Percentiles rank a stretch among this genome's conserved stretches.
Conservation (phyloP, 2,888 invertebrate genomes). For the Drosophila multiciliata region DNA sequence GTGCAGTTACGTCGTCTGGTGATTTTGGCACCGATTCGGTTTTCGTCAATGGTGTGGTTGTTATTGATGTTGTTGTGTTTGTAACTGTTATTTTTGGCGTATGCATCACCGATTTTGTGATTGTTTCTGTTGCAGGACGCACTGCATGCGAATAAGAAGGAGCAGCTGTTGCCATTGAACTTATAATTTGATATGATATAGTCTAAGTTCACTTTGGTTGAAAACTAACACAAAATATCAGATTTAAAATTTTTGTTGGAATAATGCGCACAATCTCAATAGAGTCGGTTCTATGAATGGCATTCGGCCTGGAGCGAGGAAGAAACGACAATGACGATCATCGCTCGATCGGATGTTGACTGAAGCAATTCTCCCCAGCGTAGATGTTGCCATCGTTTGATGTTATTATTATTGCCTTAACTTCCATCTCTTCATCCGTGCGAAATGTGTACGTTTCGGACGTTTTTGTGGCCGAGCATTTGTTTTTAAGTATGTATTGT, state of each 20-base stretch:
- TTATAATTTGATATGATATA: neutral
- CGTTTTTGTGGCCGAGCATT: slow-evolving; percentile 53
- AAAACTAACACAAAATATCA: neutral
- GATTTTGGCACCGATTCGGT: slow-evolving; percentile 39
- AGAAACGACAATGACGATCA: slow-evolving; percentile 47
- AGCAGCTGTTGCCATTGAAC: slow-evolving; percentile 15
- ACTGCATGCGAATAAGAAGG: neutral
- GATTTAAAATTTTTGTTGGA: neutral
- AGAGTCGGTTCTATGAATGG: slow-evolving; percentile 2
- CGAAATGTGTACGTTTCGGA: slow-evolving; percentile 28
- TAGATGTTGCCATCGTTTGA: slow-evolving; percentile 26
- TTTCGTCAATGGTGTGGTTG: slow-evolving; percentile 8
- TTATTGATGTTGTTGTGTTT: slow-evolving; percentile 12
- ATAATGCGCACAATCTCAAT: neutral
- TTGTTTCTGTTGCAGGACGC: neutral
- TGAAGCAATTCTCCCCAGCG: slow-evolving; percentile 28
- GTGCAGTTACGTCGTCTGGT: slow-evolving; percentile 32
- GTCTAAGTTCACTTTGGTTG: neutral
- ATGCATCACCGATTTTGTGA: neutral
- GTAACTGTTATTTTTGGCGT: slow-evolving; percentile 30
- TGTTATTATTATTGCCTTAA: slow-evolving; percentile 42
- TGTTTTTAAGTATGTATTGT: slow-evolving; percentile 59
- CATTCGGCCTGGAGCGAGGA: slow-evolving; percentile 16
- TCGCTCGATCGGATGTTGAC: slow-evolving; percentile 43
- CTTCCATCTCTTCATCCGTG: slow-evolving; percentile 28